These are phyloP conservation scores for Synergus gifuensis DNA, from an alignment of 2,888 invertebrate species.

Conservation along the genomic window DNA sequence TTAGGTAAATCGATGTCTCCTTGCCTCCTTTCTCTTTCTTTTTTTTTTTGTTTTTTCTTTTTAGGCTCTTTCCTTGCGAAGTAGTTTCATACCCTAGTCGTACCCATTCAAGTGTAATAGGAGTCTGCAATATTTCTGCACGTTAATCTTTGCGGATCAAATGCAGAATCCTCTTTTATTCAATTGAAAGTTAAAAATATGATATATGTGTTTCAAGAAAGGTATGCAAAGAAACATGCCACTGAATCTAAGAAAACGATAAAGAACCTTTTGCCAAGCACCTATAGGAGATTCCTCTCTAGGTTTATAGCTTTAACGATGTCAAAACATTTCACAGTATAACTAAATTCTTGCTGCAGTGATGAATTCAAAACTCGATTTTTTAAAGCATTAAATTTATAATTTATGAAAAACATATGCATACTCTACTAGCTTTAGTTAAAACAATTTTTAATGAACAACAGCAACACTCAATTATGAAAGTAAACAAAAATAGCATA, in stretches of 20 bases:
- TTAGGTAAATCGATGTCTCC: conserved; percentile 36
- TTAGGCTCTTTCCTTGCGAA: neutral
- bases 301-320: neutral
- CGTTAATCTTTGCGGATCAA: conserved; percentile 64
- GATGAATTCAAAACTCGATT: neutral
- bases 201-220: conserved; percentile 7
- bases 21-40: conserved; percentile 44
- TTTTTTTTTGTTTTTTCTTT: neutral
- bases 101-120: conserved; percentile 52
- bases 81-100: conserved; percentile 41
- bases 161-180: conserved; percentile 52
- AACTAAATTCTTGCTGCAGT: neutral
- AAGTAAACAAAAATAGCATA: no score
- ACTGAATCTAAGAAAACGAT: neutral
- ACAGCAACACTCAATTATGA: no score
- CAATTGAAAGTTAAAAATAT: conserved; percentile 35
- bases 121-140: conserved; percentile 53
- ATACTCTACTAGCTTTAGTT: no score
- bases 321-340: neutral
- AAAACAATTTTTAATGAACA: no score
- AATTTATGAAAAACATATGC: no score
- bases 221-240: neutral
- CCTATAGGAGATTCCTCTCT: neutral
- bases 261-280: neutral
- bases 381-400: no score